A percentile compares a stretch with the other conserved stretches of the same genome.
Conservation (phyloP, 2,888 invertebrate genomes). For the Dynastes hyllus region DNA sequence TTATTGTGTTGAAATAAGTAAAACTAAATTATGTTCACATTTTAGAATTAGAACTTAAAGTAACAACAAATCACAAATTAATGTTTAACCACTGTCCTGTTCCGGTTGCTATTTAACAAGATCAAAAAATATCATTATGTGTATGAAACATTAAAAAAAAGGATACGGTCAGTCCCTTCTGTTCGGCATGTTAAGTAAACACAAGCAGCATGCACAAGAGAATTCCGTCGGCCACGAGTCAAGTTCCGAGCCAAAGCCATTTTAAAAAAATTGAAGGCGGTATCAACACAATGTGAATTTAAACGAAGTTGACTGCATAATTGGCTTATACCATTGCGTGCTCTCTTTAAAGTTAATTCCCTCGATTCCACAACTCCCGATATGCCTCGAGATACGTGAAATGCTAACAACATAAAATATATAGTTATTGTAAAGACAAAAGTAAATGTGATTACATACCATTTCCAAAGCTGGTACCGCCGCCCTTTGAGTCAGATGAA, state of each 20-base stretch:
- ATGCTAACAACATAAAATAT: conserved; percentile 72
- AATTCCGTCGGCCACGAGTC: conserved; percentile 92
- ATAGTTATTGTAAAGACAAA: neutral
- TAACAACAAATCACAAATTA: too few relatives aligned
- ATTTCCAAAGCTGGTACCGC: conserved; percentile 84
- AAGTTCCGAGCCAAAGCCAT: conserved; percentile 88
- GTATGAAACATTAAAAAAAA: conserved; percentile 66
- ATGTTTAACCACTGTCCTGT: too few relatives aligned
- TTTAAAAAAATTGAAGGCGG: conserved; percentile 94
- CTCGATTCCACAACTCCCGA: conserved; percentile 84
- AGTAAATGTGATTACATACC: conserved; percentile 27
- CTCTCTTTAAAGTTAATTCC: conserved; percentile 92
- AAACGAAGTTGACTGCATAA: conserved; percentile 91
- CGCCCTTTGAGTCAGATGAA: conserved; percentile 90
- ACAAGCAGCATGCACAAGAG: conserved; percentile 96
- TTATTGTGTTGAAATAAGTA: too few relatives aligned
- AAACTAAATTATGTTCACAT: too few relatives aligned
- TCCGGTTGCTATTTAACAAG: too few relatives aligned
- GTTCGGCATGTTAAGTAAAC: conserved; percentile 97
- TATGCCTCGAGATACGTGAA: conserved; percentile 85
- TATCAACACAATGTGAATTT: conserved; percentile 93
- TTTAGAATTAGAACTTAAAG: too few relatives aligned
- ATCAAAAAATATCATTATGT: neutral
- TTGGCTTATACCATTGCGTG: conserved; percentile 87
- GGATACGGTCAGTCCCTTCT: conserved; percentile 95